Evolutionary conservation across 30 jellyfish, hydroid and myxozoan species (phyloP), one percentile per base, ranked within the genome.

Genomic region (Aurelia sp.): DNA sequence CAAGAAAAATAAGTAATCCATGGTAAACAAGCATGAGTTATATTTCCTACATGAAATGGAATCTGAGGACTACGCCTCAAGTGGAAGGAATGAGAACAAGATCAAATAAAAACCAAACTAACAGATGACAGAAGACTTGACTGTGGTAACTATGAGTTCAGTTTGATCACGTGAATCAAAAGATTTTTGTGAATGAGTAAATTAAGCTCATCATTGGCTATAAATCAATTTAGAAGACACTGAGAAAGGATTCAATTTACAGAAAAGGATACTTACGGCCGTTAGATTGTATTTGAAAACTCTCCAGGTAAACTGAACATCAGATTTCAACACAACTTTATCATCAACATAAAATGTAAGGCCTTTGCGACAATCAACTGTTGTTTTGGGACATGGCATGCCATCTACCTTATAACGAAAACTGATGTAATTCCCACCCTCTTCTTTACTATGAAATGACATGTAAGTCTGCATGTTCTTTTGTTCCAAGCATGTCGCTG

Each of bases 321-420:
- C 99, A n/a, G 82, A 52, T 35, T 78, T 86, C 53, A 90, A 44
- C 41, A 78, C 95, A 52, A n/a, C 75, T 60, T 73, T 86, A 3
- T 82, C 94, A 74, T 95, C 95, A 16, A 95, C 87, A 63, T 55
- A 95, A 72, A 95, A 90, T 31, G 75, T 66, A 20, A 95, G 76
- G 20, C 99, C 99, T 37, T 85, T 86, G 3, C 96, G 44, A 74
- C 99, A 95, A 12, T 35, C 72, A 4, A 52, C 3, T 51, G 53
- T 53, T n/a, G 79, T 73, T 41, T 73, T 74, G 31, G 94, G 85
- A 63, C 99, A 95, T 15, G 92, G 95, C 82, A 64, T 72, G 4
- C 97, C 99, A 86, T 95, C 99, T 59, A 95, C 98, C 44, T 90
- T 89, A 79, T 95, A 95, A 1, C 86, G 76, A 62, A 95, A 95